phyloP scores from a whole-genome alignment of 2,113 vertebrate genomes.

The Raphicerus campestris region DNA sequence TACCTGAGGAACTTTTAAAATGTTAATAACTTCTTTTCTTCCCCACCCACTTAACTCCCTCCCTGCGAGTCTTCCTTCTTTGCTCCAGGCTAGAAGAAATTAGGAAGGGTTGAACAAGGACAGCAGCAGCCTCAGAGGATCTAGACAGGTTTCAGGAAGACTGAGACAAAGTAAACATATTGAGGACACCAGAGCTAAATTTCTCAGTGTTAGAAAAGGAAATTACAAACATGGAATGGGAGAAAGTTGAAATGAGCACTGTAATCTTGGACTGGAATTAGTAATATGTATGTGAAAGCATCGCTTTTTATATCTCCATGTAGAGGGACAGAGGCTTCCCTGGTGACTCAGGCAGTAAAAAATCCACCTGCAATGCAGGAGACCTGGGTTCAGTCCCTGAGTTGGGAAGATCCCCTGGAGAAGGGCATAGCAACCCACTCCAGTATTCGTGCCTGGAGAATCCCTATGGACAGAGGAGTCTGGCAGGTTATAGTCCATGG shows the following conservation, averaged over 20 bases:
- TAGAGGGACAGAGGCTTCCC: neutral
- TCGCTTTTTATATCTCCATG: neutral
- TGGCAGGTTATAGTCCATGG: neutral
- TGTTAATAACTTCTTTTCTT: neutral
- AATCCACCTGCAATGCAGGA: neutral
- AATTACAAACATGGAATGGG: neutral
- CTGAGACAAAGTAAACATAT: neutral
- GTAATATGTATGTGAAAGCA: neutral
- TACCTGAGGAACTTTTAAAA: neutral
- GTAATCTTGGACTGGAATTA: neutral
- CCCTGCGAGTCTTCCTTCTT: neutral
- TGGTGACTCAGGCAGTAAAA: neutral
- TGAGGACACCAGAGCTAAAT: neutral
- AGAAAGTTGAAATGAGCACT: neutral
- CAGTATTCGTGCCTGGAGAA: neutral
- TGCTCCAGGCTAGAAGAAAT: neutral
- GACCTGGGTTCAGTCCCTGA: neutral
- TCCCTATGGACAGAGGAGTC: neutral
- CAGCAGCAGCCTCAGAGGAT: neutral
- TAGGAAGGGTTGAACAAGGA: neutral
- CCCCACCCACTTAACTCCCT: fast-evolving
- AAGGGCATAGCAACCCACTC: neutral
- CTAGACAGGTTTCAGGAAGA: neutral
- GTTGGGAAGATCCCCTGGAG: neutral
- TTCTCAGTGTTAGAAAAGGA: neutral